Evolutionary conservation across 2,113 vertebrate species (phyloP), one percentile per base, ranked within the genome.

Genomic region (rat (Rattus norvegicus)): DNA sequence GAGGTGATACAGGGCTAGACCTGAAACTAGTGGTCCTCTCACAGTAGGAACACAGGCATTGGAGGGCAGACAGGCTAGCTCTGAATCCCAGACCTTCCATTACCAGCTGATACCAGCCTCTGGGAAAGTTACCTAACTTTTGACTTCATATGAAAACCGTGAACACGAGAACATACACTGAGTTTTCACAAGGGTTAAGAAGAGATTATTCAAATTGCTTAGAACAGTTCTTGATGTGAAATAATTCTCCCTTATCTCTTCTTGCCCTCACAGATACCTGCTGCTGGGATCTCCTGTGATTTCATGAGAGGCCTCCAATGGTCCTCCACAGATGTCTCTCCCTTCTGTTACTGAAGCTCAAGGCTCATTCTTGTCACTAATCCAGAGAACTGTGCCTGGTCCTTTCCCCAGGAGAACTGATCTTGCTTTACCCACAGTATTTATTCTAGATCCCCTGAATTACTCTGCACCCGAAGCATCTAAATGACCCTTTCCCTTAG

Each of bases 381-480:
- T 97, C 95, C 94, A 92, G 54, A 95, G 96, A 95, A 95, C 61
- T 33, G 1, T 22, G 81, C 49, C 7, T 95, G 89, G 91, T 89
- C 94, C 94, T 39, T 61, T 81, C 95, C 86, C 96, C 87, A 83
- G 59, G 36, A 39, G 47, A 67, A 49, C 92, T 28, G 52, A 65
- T 63, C 86, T 52, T 36, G 49, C 86, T 91, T 80, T 28, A 43
- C 26, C 2, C 28, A 67, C 54, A 70, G 4, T 24, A 8, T 80
- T 85, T 88, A 76, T 20, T 86, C 65, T 26, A 93, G 65, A 91
- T 14, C 72, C 47, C 33, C 20, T 88, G 54, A 95, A 86, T 91
- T 65, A 80, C 9, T 2, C 17, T 59, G 28, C n/a, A 61, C 39
- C 59, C 14, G 28, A 26, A 39, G 36, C 24, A 89, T 7, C 49